These are phyloP conservation scores for Sinelater perroti DNA, from an alignment of 2,888 invertebrate species.

Conservation along the genomic window DNA sequence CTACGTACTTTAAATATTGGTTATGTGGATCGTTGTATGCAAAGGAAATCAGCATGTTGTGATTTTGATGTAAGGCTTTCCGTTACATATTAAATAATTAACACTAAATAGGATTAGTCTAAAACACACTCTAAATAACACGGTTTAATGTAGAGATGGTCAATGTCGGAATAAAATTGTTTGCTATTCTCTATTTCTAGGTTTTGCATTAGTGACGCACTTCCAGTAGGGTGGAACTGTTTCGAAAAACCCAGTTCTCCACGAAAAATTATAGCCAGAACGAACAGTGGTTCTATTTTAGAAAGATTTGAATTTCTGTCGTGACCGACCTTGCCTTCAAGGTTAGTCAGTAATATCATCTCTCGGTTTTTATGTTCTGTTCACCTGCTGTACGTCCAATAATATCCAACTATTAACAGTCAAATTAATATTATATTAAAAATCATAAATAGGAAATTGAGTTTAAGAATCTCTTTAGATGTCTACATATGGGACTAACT, in stretches of 20 bases:
- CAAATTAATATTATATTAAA: too few relatives aligned
- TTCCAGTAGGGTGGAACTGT: slow-evolving; percentile 44
- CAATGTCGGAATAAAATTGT: slow-evolving; percentile 7
- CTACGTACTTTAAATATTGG: too few relatives aligned
- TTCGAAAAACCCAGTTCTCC: slow-evolving; percentile 44
- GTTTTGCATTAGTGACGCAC: slow-evolving; percentile 43
- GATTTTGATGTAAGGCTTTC: slow-evolving; percentile 1
- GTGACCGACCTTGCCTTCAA: slow-evolving; percentile 43
- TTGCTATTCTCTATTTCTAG: slow-evolving; percentile 37
- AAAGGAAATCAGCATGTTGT: not conserved
- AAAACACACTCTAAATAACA: slow-evolving; percentile 10
- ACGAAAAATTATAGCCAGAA: slow-evolving; percentile 45
- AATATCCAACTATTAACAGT: too few relatives aligned
- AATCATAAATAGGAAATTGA: too few relatives aligned
- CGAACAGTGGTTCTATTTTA: slow-evolving; percentile 44
- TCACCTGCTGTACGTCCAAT: too few relatives aligned
- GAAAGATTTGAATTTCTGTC: slow-evolving; percentile 46
- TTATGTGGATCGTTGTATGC: too few relatives aligned
- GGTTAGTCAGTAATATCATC: slow-evolving; percentile 31
- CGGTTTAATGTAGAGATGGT: slow-evolving; percentile 5
- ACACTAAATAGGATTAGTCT: slow-evolving; percentile 4
- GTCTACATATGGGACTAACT: too few relatives aligned
- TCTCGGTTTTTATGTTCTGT: too few relatives aligned
- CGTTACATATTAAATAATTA: slow-evolving; percentile 6
- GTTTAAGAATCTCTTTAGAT: too few relatives aligned